These are phyloP conservation scores for Carterocephalus palaemon DNA, from an alignment of 2,888 invertebrate genomes.

Conservation along the genomic window DNA sequence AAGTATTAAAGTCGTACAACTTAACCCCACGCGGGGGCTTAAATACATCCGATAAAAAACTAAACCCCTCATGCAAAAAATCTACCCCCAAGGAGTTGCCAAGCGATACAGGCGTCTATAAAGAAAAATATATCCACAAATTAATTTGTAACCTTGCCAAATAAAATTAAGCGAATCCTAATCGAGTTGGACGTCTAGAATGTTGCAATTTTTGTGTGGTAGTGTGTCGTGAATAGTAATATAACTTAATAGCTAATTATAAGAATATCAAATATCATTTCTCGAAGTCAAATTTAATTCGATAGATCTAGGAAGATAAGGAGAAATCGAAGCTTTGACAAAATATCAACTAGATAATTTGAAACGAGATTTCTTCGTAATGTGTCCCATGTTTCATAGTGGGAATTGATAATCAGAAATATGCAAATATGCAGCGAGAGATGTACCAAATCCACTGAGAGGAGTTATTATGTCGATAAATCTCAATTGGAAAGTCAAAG, in stretches of 20 bases:
- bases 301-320: constrained; percentile 8
- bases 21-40: constrained; percentile 66
- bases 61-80: constrained; percentile 61
- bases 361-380: constrained; percentile 26
- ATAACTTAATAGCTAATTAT: constrained; percentile 2
- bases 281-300: constrained; percentile 1
- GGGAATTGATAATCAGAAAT: constrained; percentile 24
- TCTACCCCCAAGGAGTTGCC: constrained; percentile 53
- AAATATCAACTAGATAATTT: constrained; percentile 23
- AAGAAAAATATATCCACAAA: constrained; percentile 76
- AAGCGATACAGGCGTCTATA: constrained; percentile 66
- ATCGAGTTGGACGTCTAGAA: neutral
- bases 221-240: neutral
- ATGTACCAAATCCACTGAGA: constrained; percentile 27
- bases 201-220: neutral
- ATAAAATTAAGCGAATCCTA: constrained; percentile 55
- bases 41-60: constrained; percentile 78
- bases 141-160: constrained; percentile 67
- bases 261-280: constrained; percentile 6
- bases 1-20: constrained; percentile 73
- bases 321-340: constrained; percentile 26
- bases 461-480: constrained; percentile 29
- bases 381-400: constrained; percentile 25
- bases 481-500: constrained; percentile 25
- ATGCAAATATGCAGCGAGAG: constrained; percentile 28